Percentiles rank a stretch among this genome's conserved stretches.
Evolutionary conservation across 1,140 invertebrate genomes (phyloP).

Genomic region (Ectropis grisescens): DNA sequence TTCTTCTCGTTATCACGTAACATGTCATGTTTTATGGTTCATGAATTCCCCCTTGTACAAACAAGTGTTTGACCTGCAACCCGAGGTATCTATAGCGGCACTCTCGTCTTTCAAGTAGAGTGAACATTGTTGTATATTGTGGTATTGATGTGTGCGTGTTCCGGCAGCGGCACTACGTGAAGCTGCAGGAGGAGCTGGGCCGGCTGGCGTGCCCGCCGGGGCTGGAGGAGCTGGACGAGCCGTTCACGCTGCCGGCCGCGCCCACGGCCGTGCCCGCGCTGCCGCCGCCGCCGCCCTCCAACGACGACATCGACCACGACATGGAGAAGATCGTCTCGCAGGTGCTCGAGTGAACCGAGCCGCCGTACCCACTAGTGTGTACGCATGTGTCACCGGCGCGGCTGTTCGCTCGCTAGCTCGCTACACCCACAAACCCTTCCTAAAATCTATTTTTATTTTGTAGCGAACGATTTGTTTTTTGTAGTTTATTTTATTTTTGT

Average conservation of each 20-base stretch:
- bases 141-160: no score
- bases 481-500: constrained; percentile 44
- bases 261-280: constrained; percentile 23
- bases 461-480: constrained; percentile 34
- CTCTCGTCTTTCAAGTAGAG: no score
- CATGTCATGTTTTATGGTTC: no score
- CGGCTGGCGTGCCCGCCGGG: constrained; percentile 83
- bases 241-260: constrained; percentile 68
- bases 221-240: constrained; percentile 78
- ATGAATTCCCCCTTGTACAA: no score
- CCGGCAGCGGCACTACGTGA: constrained; percentile 82
- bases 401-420: background rate
- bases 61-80: no score
- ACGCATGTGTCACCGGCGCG: no score
- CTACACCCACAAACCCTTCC: constrained; percentile 6
- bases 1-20: no score
- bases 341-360: constrained; percentile 50
- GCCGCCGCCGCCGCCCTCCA: constrained; percentile 32
- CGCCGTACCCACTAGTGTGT: background rate
- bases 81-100: no score
- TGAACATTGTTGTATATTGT: no score
- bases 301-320: constrained; percentile 75
- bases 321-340: constrained; percentile 83
- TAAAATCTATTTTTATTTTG: constrained; percentile 27
- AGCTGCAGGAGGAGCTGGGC: constrained; percentile 82